Conservation (phyloP, 2,113 vertebrate genomes). For the Varanus komodoensis region DNA sequence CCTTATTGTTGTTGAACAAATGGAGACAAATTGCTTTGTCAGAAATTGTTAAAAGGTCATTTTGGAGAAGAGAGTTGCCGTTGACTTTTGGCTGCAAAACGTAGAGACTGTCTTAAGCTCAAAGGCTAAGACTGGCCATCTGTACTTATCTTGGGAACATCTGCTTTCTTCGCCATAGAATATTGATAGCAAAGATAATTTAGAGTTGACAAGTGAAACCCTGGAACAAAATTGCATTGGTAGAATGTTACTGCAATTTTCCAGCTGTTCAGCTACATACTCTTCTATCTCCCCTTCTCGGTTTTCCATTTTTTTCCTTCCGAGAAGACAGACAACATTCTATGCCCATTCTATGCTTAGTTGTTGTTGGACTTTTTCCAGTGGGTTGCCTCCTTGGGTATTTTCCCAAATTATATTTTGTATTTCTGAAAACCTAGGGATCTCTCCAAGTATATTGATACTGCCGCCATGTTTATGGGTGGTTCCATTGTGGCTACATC, state of each 20-base stretch:
- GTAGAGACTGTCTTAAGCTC: too few relatives aligned
- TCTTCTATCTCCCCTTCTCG: background rate
- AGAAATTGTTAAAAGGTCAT: background rate
- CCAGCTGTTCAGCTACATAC: background rate
- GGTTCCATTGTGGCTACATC: too few relatives aligned
- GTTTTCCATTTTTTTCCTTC: too few relatives aligned
- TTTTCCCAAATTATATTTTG: too few relatives aligned
- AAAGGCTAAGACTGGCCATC: background rate
- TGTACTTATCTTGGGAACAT: background rate
- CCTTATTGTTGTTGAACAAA: background rate
- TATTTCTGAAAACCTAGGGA: too few relatives aligned
- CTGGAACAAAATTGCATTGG: background rate
- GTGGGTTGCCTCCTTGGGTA: too few relatives aligned
- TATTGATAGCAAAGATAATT: background rate
- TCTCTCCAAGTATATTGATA: too few relatives aligned
- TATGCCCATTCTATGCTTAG: too few relatives aligned
- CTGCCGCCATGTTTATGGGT: too few relatives aligned
- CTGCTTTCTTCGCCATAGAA: background rate
- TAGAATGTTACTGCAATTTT: background rate
- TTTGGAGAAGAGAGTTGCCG: background rate
- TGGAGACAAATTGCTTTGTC: background rate
- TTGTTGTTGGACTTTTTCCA: too few relatives aligned
- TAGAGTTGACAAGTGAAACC: background rate
- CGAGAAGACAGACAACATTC: too few relatives aligned
- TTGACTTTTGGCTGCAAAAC: background rate